Evolutionary conservation across 2,797 vertebrate genomes (phyloP), one percentile per base, ranked within the genome.

Genomic region (Melanotaenia pygmaea): DNA sequence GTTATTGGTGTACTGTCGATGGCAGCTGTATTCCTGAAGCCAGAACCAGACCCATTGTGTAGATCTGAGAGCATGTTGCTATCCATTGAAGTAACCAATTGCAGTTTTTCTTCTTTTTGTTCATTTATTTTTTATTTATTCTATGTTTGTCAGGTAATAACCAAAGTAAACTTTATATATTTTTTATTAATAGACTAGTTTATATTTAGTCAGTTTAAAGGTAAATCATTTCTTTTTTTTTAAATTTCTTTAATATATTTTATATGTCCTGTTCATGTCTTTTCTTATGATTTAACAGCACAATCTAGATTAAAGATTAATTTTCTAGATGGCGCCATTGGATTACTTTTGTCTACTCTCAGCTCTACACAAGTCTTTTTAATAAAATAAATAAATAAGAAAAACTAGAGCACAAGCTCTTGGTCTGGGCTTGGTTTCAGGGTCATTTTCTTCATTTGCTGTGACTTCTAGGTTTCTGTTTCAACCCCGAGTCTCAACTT

Each of bases 1-100:
- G 91, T 93, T 93, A 90, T 93, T 93, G 88, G 92, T 92, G 93
- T 93, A 94, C 92, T 94, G 92, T 90, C 70, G 80, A 83, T 93
- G 91, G 92, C 67, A 89, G 88, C 59, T 1, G 59, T 59, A 67
- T 14, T 80, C 82, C 81, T 80, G 79, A 86, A 61, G 37, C 82
- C 81, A 79, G 77, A 81, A 70, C 80, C 84, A 81, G 72, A 87
- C 76, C 68, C 57, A 50, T 1, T 16, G 68, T 79, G 68, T 77
- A 61, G 45, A 78, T 72, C 74, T 86, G 68, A 83, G 13, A 78
- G 28, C 18, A 13, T 37, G 8, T 50, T 32, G 24, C 1, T 13
- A 10, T 10, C 20, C 3, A 50, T 47, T 47, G 7, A 20, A 47
- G 18, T 47, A 47, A 47, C 43, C 43, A 47, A 4, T n/a, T n/a